Conservation (phyloP, 2,888 invertebrate species). For the Dusona sp. region DNA sequence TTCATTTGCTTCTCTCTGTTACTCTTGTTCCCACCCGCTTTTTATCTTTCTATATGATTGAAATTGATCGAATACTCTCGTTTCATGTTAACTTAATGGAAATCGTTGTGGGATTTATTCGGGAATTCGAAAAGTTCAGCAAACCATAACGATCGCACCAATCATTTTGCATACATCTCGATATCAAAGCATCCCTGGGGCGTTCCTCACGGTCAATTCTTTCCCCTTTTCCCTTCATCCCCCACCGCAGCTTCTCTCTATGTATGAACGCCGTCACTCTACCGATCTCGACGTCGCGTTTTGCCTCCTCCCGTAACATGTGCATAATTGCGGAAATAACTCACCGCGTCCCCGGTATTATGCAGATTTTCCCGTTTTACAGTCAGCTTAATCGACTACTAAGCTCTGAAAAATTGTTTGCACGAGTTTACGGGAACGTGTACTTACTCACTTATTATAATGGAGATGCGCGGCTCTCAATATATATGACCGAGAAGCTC, state of each 20-base stretch:
- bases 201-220: conserved; percentile 17
- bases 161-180: conserved; percentile 36
- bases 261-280: not conserved
- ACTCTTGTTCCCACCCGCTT: no score
- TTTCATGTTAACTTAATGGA: conserved; percentile 63
- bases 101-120: conserved; percentile 63
- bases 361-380: not conserved
- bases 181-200: conserved; percentile 46
- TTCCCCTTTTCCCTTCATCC: not conserved
- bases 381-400: conserved; percentile 14
- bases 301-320: conserved; percentile 34
- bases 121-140: conserved; percentile 59
- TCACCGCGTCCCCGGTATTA: not conserved
- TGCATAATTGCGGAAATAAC: conserved; percentile 51
- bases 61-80: conserved; percentile 50
- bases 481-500: not conserved
- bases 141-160: conserved; percentile 21
- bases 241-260: not conserved
- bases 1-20: not conserved
- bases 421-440: not conserved
- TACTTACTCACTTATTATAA: conserved; percentile 1
- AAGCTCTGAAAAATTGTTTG: conserved; percentile 22
- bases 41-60: not conserved
- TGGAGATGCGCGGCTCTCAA: not conserved
- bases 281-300: conserved; percentile 15